Base-by-base conservation (phyloP, 92 coral and sea anemone species). In the Epizoanthus scotinus region DNA sequence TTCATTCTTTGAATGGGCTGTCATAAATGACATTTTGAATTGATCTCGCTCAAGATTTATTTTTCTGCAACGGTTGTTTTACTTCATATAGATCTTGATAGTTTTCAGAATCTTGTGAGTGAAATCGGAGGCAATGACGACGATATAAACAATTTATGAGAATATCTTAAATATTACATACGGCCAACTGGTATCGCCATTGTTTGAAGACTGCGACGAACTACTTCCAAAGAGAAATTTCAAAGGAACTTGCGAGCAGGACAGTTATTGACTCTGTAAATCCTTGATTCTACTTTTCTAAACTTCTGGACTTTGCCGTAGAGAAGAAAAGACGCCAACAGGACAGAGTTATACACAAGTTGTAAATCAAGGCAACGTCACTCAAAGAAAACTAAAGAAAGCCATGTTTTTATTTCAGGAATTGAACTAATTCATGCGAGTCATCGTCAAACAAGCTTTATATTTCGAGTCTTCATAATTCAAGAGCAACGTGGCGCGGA, bases 91-190 rank as follows among this genome's bases (percentile, higher is more conserved):
- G 68, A 14, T 53, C 27, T 38, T 58, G 57, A 67, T 75, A 60
- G 59, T 75, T 59, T 34, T 58, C 40, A 58, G 69, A 59, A 75
- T 66, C 38, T 75, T 75, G 56, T 36, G 24, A 59, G 27, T 60
- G 68, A 31, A 47, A 40, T 47, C 66, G 19, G 63, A 14, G 31
- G 38, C 56, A 13, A 34, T 59, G 55, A 38, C 68, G 38, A 60
- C 44, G 55, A 66, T 70, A 91, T 91, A 68, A 89, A 91, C 85
- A 86, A 91, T 89, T 91, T 73, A 91, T 91, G 87, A 86, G 87
- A 68, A 89, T 83, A 59, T 68, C 84, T 91, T 91, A 84, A 91
- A 91, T 91, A 91, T 91, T 91, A 91, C 95, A 91, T 91, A 86
- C 83, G 90, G 66, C 64, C 38, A 54, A 66, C 91, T 71, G 88